Evolutionary conservation across 2,888 invertebrate species (phyloP).

Genomic region (Spilosoma lubricipeda): DNA sequence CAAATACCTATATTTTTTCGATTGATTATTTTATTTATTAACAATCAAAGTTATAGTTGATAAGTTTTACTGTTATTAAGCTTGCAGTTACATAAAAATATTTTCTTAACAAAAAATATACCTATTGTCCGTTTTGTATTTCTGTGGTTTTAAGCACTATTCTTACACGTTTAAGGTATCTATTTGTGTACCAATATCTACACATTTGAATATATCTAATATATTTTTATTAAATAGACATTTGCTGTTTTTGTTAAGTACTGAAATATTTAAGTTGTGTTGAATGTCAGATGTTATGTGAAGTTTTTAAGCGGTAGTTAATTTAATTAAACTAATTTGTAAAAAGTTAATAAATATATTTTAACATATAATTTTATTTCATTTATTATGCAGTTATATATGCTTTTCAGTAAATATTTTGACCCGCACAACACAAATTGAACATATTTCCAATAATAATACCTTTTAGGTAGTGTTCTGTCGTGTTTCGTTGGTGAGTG

Average conservation of each 20-base stretch:
- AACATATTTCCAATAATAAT: too few relatives aligned
- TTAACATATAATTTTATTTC: conserved; percentile 62
- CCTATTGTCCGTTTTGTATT: conserved; percentile 14
- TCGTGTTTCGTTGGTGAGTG: too few relatives aligned
- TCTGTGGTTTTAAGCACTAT: conserved; percentile 32
- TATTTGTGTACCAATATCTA: conserved; percentile 36
- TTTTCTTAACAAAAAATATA: background rate
- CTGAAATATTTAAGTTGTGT: conserved; percentile 66
- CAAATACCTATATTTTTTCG: conserved; percentile 4
- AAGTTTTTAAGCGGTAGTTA: conserved; percentile 69
- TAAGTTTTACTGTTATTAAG: background rate
- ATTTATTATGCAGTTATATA: background rate
- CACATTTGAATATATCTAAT: conserved; percentile 32
- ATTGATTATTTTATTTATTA: background rate
- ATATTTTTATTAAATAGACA: conserved; percentile 40
- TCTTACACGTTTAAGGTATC: conserved; percentile 19
- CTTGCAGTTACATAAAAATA: background rate
- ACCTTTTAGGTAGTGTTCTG: too few relatives aligned
- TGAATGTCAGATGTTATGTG: conserved; percentile 61
- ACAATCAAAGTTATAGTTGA: background rate
- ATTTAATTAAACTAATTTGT: conserved; percentile 74
- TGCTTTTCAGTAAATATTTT: too few relatives aligned
- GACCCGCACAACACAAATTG: too few relatives aligned
- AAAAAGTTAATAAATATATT: conserved; percentile 81
- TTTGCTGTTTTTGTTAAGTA: conserved; percentile 60